Conservation (phyloP, 2,797 vertebrate genomes). For the Falco novaeseelandiae region DNA sequence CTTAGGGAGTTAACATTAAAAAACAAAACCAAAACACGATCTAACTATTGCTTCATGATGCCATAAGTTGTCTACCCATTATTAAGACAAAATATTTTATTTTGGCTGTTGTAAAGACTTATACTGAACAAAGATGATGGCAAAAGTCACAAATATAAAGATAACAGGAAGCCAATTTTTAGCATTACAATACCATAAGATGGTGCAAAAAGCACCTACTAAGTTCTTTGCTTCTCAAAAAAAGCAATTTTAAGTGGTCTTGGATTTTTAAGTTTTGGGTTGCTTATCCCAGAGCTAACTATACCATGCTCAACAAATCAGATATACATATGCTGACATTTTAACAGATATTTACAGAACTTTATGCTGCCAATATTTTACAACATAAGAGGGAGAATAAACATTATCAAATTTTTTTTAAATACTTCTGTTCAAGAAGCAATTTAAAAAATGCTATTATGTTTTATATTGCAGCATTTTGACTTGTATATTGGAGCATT, state of each 20-base stretch:
- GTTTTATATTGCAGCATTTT: conserved; percentile 44
- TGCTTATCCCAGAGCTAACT: conserved; percentile 41
- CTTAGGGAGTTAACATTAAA: background rate
- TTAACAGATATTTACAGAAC: conserved; percentile 57
- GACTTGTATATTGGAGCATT: background rate
- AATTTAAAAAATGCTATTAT: conserved; percentile 28
- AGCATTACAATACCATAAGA: conserved; percentile 29
- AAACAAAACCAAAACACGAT: background rate
- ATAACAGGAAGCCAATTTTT: background rate
- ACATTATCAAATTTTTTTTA: background rate
- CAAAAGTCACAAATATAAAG: conserved; percentile 7
- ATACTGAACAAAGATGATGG: conserved; percentile 29
- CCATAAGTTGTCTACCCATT: background rate
- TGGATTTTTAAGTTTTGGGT: conserved; percentile 30
- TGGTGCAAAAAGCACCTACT: conserved; percentile 69
- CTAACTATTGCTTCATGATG: conserved; percentile 22
- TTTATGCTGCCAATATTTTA: conserved; percentile 27
- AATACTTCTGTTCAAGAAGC: conserved; percentile 28
- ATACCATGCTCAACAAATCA: background rate
- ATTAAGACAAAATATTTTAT: background rate
- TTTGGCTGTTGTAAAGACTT: background rate
- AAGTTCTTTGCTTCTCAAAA: conserved; percentile 66
- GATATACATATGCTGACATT: conserved; percentile 22
- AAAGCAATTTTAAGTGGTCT: conserved; percentile 60
- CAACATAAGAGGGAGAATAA: conserved; percentile 19